Conservation (phyloP, 2,888 invertebrate species). For the Netelia fuscicornis region DNA sequence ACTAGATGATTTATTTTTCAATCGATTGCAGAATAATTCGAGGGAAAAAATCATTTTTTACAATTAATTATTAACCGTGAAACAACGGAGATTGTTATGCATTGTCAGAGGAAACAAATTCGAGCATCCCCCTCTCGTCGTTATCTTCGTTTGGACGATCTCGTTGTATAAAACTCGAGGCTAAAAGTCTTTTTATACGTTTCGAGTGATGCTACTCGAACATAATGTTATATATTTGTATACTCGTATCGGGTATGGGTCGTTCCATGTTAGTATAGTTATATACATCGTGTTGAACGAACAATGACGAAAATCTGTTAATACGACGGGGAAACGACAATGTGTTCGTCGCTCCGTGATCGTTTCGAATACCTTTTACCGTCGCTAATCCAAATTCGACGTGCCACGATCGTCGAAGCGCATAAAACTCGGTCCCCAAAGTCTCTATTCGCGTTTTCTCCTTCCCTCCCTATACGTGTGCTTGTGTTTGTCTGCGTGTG, state of each 20-base stretch:
- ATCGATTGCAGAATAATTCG: no score
- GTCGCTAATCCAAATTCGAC: slow-evolving; percentile 82
- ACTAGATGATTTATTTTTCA: no score
- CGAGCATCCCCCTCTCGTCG: neutral
- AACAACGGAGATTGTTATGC: neutral
- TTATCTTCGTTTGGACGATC: slow-evolving; percentile 3
- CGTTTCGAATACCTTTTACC: slow-evolving; percentile 82
- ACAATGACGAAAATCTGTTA: slow-evolving; percentile 81
- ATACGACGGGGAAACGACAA: slow-evolving; percentile 79
- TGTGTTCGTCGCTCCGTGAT: slow-evolving; percentile 80
- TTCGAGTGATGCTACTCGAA: neutral
- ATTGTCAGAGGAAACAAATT: slow-evolving; percentile 70
- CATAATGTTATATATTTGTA: slow-evolving; percentile 13
- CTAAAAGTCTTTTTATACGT: slow-evolving; percentile 32
- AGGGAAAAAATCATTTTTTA: slow-evolving; percentile 27
- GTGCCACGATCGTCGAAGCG: slow-evolving; percentile 72
- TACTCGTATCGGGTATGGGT: neutral
- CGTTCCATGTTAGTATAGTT: neutral
- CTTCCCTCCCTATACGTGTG: neutral
- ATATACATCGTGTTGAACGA: slow-evolving; percentile 57
- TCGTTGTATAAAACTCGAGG: slow-evolving; percentile 73
- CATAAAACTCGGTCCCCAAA: slow-evolving; percentile 80
- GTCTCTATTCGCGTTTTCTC: slow-evolving; percentile 26
- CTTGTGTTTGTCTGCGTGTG: neutral
- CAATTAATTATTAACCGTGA: no score